These are phyloP conservation scores for Chondrosia reniformis DNA, from an alignment of 37 sponge, comb jelly and placozoan species.

Conservation along the genomic window DNA sequence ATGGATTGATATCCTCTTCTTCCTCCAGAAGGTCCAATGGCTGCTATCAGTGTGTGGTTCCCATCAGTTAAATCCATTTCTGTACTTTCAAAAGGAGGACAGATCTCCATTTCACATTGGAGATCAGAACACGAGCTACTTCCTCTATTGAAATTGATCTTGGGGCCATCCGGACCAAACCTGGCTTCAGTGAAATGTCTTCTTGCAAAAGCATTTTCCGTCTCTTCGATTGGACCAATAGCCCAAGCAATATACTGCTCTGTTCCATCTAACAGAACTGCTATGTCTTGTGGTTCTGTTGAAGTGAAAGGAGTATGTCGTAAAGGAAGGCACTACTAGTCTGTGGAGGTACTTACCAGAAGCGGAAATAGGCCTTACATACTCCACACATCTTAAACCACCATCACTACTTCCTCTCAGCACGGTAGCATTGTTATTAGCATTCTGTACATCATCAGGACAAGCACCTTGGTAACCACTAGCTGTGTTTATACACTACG, in stretches of 20 bases:
- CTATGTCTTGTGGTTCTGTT: background rate
- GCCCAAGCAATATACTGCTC: constrained; percentile 61
- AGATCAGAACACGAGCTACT: background rate
- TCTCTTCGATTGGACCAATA: constrained; percentile 24
- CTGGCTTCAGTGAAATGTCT: background rate
- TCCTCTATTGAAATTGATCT: background rate
- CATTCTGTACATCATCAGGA: constrained; percentile 4
- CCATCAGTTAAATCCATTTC: background rate
- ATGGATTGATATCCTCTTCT: constrained; percentile 48
- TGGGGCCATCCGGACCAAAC: background rate
- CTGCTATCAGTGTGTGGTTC: constrained; percentile 22
- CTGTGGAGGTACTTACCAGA: background rate
- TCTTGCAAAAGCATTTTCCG: background rate
- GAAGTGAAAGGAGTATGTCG: background rate
- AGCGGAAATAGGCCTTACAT: constrained; percentile 7
- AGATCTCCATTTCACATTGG: background rate
- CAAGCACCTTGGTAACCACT: background rate
- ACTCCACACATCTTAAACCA: constrained; percentile 9
- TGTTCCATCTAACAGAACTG: background rate
- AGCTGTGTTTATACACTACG: too few relatives aligned
- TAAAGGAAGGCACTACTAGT: background rate
- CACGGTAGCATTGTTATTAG: background rate
- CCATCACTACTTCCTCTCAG: background rate
- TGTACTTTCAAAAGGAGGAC: background rate
- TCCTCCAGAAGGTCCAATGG: constrained; percentile 53